Base-by-base conservation (phyloP, 2,113 vertebrate genomes). In the Oenanthe oenanthe region DNA sequence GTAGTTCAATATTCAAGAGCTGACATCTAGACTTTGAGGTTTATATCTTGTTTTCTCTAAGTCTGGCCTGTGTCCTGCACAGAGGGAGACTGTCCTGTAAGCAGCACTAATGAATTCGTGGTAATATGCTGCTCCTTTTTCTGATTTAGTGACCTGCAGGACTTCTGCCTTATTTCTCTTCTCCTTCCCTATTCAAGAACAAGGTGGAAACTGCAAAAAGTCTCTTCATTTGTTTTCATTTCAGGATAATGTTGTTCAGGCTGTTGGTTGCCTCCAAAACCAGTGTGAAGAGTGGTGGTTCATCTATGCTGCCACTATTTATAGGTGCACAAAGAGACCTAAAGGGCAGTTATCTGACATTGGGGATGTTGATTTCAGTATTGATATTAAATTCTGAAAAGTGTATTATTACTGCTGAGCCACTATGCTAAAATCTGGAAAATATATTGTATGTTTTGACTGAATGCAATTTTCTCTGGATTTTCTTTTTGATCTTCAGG, bases 41-140 rank as follows among this genome's bases (percentile, higher is more conserved):
- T 58, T 58, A 0, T 13, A 29, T 36, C 18, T 32, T 53, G 42
- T 63, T 85, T 54, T 34, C 29, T 26, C 7, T 56, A 17, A 79
- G 67, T 43, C 24, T 5, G 11, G 17, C 25, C n/a, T 25, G 0
- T 43, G 6, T n/a, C 31, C 57, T 54, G 66, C 10, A 12, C 17
- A 5, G 38, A 73, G 34, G 28, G 66, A 63, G 45, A 11, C 20
- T 40, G 26, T 75, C 45, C 40, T 32, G 16, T 17, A 12, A 68
- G 61, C 0, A 0, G n/a, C 40, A 53, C 56, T 36, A 29, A 43
- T 0, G 2, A 29, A 26, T 9, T 8, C 0, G 24, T 14, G 22
- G 38, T 60, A 38, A 54, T 13, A 19, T 0, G 2, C 58, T 29
- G 40, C 38, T 45, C 43, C 47, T 57, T 22, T 40, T 62, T 16